phyloP scores from a whole-genome alignment of 2,797 vertebrate genomes.

The Rhyacichthys aspro region DNA sequence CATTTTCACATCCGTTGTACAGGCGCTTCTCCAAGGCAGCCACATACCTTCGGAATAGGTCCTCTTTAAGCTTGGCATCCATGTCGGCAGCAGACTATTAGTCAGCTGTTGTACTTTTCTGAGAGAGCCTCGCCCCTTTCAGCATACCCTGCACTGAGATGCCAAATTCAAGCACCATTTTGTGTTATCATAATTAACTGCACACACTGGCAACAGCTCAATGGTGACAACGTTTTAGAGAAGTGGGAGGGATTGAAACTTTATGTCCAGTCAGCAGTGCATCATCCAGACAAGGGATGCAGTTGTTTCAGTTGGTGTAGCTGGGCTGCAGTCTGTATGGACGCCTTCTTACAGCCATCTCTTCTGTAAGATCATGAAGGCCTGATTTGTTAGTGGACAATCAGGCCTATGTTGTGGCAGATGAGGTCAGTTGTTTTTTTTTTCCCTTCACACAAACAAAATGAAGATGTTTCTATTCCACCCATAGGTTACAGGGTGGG shows the following conservation, averaged over 20 bases:
- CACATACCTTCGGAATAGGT: slow-evolving; percentile 95
- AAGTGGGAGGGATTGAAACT: slow-evolving; percentile 37
- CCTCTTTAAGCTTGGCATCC: slow-evolving; percentile 98
- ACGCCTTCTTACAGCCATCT: slow-evolving; percentile 60
- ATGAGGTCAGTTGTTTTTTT: slow-evolving; percentile 31
- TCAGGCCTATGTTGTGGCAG: slow-evolving; percentile 31
- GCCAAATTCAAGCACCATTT: slow-evolving; percentile 68
- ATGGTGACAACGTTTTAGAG: slow-evolving; percentile 42
- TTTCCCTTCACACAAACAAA: slow-evolving; percentile 31
- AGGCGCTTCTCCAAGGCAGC: slow-evolving; percentile 90
- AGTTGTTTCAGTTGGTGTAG: slow-evolving; percentile 52
- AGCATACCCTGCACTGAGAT: slow-evolving; percentile 59
- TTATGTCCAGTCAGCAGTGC: slow-evolving; percentile 60
- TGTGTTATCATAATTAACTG: slow-evolving; percentile 57
- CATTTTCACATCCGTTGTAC: slow-evolving; percentile 74
- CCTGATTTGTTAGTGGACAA: slow-evolving; percentile 51
- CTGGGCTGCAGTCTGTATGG: slow-evolving; percentile 55
- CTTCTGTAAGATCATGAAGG: slow-evolving; percentile 57
- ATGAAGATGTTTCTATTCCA: slow-evolving; percentile 25
- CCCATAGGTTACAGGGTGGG: slow-evolving; percentile 26
- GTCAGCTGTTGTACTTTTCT: slow-evolving; percentile 66
- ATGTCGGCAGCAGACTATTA: slow-evolving; percentile 75
- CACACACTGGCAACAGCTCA: slow-evolving; percentile 45
- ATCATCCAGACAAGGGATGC: slow-evolving; percentile 50
- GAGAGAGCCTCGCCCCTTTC: slow-evolving; percentile 62